These are phyloP conservation scores for Enteromius anoplus DNA, from an alignment of 2,797 vertebrate species.

Conservation along the genomic window DNA sequence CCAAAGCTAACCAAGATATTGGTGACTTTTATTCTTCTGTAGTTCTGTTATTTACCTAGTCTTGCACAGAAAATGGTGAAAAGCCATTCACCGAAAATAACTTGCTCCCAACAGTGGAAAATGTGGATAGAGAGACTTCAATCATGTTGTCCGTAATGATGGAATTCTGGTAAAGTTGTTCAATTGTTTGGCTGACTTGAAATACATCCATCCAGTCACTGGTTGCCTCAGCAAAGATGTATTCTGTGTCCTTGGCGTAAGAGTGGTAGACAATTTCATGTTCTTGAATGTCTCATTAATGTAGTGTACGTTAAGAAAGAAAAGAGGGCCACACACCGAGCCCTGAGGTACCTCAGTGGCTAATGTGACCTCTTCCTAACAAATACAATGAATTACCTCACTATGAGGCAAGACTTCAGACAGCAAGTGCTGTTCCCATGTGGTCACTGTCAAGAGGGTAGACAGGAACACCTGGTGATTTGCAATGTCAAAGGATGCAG, in stretches of 20 bases:
- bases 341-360: background rate
- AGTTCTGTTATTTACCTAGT: background rate
- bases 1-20: too few relatives aligned
- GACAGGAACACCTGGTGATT: background rate
- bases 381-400: background rate
- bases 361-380: background rate
- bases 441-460: too few relatives aligned
- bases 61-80: background rate
- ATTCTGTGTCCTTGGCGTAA: background rate
- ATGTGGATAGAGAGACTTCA: background rate
- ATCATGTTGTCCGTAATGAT: background rate
- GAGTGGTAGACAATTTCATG: background rate
- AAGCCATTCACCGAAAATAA: background rate
- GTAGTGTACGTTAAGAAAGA: background rate
- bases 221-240: background rate
- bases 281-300: background rate
- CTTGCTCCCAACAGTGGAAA: background rate
- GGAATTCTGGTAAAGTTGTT: background rate
- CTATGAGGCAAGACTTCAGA: background rate
- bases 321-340: background rate
- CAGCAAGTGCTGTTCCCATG: background rate
- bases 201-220: background rate
- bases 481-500: background rate
- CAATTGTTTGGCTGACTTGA: background rate
- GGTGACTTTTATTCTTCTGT: too few relatives aligned